phyloP scores from a whole-genome alignment of 2,797 vertebrate species.

The Glyptemys insculpta region DNA sequence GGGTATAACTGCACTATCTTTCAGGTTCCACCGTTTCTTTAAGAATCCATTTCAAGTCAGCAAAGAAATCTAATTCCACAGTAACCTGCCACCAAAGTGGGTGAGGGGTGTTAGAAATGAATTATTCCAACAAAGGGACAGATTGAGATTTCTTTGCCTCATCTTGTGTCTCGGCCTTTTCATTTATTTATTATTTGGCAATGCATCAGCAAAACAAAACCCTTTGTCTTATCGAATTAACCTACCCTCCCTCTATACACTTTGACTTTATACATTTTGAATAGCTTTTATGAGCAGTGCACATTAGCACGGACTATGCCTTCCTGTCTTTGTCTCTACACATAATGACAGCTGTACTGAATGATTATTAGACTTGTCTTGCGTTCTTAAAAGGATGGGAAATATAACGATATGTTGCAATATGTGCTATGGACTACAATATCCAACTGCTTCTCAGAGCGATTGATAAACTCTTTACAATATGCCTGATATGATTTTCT shows the following conservation, averaged over 20 bases:
- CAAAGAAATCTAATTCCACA: conserved; percentile 44
- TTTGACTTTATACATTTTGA: conserved; percentile 50
- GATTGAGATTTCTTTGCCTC: conserved; percentile 30
- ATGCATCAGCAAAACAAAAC: conserved; percentile 5
- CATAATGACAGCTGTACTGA: conserved; percentile 50
- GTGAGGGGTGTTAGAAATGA: conserved; percentile 60
- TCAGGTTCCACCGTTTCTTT: conserved; percentile 7
- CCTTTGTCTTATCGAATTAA: conserved; percentile 51
- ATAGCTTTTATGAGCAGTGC: conserved; percentile 47
- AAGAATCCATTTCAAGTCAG: conserved; percentile 50
- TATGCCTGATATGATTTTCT: background rate
- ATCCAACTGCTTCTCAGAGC: conserved; percentile 55
- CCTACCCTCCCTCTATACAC: conserved; percentile 37
- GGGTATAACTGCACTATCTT: conserved; percentile 51
- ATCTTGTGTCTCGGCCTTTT: background rate
- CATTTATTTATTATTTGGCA: conserved; percentile 31
- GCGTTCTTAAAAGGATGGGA: conserved; percentile 61
- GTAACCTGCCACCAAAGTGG: conserved; percentile 33
- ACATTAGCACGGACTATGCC: conserved; percentile 49
- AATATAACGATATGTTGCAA: conserved; percentile 69
- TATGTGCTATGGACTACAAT: conserved; percentile 65
- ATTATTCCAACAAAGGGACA: conserved; percentile 39
- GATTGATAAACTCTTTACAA: conserved; percentile 57
- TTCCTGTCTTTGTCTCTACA: conserved; percentile 26
- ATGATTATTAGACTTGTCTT: conserved; percentile 59